phyloP scores from a whole-genome alignment of 2,888 invertebrate species.

The Aelia acuminata region DNA sequence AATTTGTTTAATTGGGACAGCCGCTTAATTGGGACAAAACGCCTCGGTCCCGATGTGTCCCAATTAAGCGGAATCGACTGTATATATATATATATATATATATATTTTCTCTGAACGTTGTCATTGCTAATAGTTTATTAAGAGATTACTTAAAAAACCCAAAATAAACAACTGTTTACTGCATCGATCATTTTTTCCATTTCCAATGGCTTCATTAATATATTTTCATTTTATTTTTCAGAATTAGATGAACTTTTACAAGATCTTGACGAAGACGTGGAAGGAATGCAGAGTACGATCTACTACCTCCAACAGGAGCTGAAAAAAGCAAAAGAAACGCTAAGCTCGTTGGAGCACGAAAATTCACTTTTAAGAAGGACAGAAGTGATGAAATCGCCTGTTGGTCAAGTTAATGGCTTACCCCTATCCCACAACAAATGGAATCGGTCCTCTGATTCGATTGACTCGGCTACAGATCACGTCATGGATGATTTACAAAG shows the following conservation, averaged over 20 bases:
- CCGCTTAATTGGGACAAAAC: too few species aligned
- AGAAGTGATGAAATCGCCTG: conserved; percentile 52
- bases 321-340: conserved; percentile 83
- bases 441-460: conserved; percentile 52
- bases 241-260: conserved; percentile 96
- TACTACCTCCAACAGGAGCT: conserved; percentile 94
- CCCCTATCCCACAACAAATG: conserved; percentile 52
- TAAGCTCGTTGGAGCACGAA: conserved; percentile 76
- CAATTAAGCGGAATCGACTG: too few species aligned
- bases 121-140: too few species aligned
- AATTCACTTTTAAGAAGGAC: conserved; percentile 57
- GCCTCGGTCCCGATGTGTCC: too few species aligned
- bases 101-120: too few species aligned
- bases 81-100: too few species aligned
- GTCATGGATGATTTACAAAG: conserved; percentile 57
- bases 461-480: conserved; percentile 55
- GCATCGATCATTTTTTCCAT: too few species aligned
- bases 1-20: too few species aligned
- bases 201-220: neutral
- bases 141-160: too few species aligned
- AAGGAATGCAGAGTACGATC: conserved; percentile 98
- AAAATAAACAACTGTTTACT: too few species aligned
- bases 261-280: conserved; percentile 96
- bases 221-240: conserved; percentile 69
- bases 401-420: conserved; percentile 61